Percentiles rank a stretch among this genome's conserved stretches.
Evolutionary conservation across 2,113 vertebrate species (phyloP).

Genomic region (Struthio camelus): DNA sequence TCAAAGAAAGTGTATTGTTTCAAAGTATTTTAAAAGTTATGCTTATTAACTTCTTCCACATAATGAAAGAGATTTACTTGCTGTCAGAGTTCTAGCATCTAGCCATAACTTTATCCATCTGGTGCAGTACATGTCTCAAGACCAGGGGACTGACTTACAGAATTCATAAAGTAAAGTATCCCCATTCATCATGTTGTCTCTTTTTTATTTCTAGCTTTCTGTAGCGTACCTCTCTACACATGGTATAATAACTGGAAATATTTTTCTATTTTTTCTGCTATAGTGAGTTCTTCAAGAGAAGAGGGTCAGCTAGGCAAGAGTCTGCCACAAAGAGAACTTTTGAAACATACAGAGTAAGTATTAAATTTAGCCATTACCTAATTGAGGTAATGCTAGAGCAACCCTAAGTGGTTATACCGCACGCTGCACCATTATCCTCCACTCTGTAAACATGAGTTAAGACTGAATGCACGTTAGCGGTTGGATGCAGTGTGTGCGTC

Average conservation of each 20-base stretch:
- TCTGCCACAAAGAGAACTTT: neutral
- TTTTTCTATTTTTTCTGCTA: neutral
- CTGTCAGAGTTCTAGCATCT: neutral
- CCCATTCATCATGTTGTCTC: neutral
- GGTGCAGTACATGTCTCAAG: neutral
- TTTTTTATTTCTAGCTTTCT: neutral
- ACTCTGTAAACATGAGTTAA: neutral
- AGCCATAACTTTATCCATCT: neutral
- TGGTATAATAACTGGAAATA: neutral
- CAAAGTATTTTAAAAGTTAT: neutral
- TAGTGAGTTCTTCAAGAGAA: constrained; percentile 3
- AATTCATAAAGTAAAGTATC: neutral
- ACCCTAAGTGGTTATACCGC: neutral
- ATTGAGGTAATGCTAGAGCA: neutral
- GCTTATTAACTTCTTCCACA: neutral
- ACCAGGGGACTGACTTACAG: neutral
- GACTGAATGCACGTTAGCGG: neutral
- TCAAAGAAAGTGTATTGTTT: neutral
- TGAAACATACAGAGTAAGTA: constrained; percentile 33
- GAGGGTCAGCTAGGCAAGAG: neutral
- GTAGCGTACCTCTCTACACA: neutral
- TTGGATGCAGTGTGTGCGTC: neutral
- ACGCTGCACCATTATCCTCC: neutral
- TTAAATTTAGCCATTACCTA: neutral
- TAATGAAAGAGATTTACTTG: neutral